Evolutionary conservation across 2,797 vertebrate genomes (phyloP), one percentile per base, ranked within the genome.

Genomic region (Mormyrus proboscirostris): DNA sequence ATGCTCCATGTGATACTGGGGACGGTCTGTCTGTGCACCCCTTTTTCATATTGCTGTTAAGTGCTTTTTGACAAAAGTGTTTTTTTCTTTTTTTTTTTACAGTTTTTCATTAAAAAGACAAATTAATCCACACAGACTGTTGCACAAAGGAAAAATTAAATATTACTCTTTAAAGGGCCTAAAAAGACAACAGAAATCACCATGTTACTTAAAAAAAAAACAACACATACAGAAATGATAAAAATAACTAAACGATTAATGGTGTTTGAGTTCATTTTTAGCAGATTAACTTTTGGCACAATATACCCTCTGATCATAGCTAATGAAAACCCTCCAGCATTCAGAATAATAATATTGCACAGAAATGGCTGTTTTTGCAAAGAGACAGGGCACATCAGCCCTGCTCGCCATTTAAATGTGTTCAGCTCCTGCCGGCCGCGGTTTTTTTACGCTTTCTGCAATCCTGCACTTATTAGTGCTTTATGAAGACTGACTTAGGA

Each of bases 401-500:
- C 85, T 33, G 84, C 22, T 5, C 29, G 29, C 51, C 8, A 0
- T 19, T 38, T 6, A 53, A 57, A 57, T 53, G 51, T 25, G 4
- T 86, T 50, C 8, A 53, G 25, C 22, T 53, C 47, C 12, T 14
- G 50, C 84, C 84, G 29, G 14, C 84, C 6, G 29, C 33, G 19
- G 53, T 87, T 25, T 84, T 84, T 8, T 33, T 41, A 55, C 85
- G 8, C 51, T 19, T 55, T 51, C 53, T 57, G 53, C 53, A 25
- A 33, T 87, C 53, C 51, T 55, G 53, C 16, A 87, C 51, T 57
- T 87, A 87, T 51, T 57, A 51, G 49, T 41, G 53, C 51, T 38
- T 38, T 10, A 87, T 87, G 85, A 57, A 87, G 85, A 87, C 51
- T 41, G 85, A 87, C 85, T 87, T 41, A 59, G 51, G 85, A 29